Evolutionary conservation across 1,140 invertebrate genomes (phyloP).

Genomic region (Campoletis sonorensis): DNA sequence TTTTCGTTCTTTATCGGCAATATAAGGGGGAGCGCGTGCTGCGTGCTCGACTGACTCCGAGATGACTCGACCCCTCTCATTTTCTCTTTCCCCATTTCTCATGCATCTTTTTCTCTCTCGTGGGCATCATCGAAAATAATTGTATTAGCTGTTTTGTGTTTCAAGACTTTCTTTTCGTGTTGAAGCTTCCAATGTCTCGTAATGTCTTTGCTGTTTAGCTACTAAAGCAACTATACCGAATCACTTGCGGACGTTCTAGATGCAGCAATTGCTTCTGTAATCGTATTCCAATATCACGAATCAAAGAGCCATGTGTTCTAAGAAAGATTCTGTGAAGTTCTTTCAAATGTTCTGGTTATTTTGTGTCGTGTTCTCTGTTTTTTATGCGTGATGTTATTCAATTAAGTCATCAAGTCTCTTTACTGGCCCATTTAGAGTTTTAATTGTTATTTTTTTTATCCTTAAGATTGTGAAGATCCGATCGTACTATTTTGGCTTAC

Average conservation of each 20-base stretch:
- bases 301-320: not conserved
- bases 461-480: no score
- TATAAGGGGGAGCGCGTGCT: constrained; percentile 28
- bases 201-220: not conserved
- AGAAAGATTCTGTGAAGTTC: no score
- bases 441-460: no score
- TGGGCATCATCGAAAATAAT: constrained; percentile 70
- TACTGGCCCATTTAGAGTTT: no score
- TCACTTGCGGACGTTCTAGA: not conserved
- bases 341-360: no score
- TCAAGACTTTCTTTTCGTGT: constrained; percentile 65
- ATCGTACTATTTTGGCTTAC: no score
- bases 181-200: constrained; percentile 28
- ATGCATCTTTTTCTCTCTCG: constrained; percentile 54
- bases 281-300: constrained; percentile 1
- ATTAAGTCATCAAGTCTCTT: no score
- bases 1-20: constrained; percentile 42
- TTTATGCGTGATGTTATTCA: no score
- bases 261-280: constrained; percentile 6
- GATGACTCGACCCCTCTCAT: constrained; percentile 59
- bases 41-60: constrained; percentile 38
- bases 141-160: constrained; percentile 69
- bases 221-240: no score
- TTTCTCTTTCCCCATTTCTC: constrained; percentile 28
- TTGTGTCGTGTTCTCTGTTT: no score